These are phyloP conservation scores for Diplodus sargus DNA, from an alignment of 2,797 vertebrate genomes.

Conservation along the genomic window DNA sequence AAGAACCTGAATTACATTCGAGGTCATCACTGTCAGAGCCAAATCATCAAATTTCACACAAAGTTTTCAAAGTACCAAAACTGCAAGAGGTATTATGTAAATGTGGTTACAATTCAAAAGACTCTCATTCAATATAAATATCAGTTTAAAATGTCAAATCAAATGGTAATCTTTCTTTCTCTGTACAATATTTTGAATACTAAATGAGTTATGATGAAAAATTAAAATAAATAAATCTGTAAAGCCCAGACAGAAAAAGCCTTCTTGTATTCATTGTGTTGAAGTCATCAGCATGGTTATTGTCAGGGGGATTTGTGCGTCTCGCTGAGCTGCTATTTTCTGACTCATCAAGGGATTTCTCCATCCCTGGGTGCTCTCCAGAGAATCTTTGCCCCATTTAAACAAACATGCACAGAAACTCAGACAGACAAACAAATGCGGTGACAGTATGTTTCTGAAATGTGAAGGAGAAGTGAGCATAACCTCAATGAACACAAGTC, in stretches of 20 bases:
- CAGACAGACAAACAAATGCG: constrained; percentile 27
- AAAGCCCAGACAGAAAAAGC: neutral
- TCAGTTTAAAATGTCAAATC: neutral
- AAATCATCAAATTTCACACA: neutral
- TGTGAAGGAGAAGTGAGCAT: neutral
- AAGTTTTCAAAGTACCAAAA: neutral
- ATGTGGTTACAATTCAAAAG: neutral
- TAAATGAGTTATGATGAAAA: neutral
- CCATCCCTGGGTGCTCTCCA: constrained; percentile 16
- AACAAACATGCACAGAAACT: constrained; percentile 8
- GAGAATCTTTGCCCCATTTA: constrained; percentile 40
- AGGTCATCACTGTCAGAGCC: neutral
- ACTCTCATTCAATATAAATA: neutral
- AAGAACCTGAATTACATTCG: neutral
- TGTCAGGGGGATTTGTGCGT: constrained; percentile 24
- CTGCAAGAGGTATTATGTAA: neutral
- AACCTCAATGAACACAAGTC: neutral
- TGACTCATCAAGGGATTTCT: constrained; percentile 29
- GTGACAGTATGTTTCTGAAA: constrained; percentile 17
- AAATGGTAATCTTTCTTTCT: neutral
- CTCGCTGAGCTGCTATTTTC: constrained; percentile 29
- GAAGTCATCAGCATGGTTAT: neutral
- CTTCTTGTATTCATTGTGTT: neutral
- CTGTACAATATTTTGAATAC: neutral
- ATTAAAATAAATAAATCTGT: no score